Base-by-base conservation (phyloP, 2,888 invertebrate species). In the Ptychoptera contaminata region DNA sequence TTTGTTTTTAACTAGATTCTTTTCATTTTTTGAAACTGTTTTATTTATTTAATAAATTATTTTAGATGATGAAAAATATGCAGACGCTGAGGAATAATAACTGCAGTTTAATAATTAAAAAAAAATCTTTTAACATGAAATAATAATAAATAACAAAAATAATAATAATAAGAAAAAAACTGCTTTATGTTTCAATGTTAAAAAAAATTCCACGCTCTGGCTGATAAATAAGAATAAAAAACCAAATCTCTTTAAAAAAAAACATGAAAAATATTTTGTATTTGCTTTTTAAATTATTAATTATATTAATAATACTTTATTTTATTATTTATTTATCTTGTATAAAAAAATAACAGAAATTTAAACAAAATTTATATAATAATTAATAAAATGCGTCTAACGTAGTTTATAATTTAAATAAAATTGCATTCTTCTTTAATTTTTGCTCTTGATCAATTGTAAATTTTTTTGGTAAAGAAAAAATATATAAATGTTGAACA, bases 61-160 rank as follows among this genome's bases (percentile, higher is more conserved):
- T 32, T 32, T 9, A 32, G 30, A 41, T 41, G 41, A 41, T n/a
- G 41, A 41, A n/a, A 41, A 41, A 34, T 41, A 34, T 23, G 41
- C 41, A 16, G 41, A 41, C 23, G 41, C 41, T 16, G 34, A 41
- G n/a, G 41, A 41, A 23, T 32, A 41, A 41, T 41, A 41, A 35
- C 7, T 5, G 7, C 7, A 23, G 23, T 23, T 23, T 23, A 23
- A 23, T 23, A 37, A 37, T 37, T 37, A 14, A 37, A 37, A 11
- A 14, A 16, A 14, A 11, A 37, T 12, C n/a, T n/a, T n/a, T n/a
- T n/a, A n/a, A n/a, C n/a, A n/a, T n/a, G n/a, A 14, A 37, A 16
- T 9, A 37, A 16, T 12, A 37, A n/a, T 9, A 37, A 6, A 14
- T 37, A 37, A 16, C 37, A 23, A 23, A 23, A 23, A 23, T 23